Conservation (phyloP, 2,797 vertebrate genomes). For the Enteromius viviparus region DNA sequence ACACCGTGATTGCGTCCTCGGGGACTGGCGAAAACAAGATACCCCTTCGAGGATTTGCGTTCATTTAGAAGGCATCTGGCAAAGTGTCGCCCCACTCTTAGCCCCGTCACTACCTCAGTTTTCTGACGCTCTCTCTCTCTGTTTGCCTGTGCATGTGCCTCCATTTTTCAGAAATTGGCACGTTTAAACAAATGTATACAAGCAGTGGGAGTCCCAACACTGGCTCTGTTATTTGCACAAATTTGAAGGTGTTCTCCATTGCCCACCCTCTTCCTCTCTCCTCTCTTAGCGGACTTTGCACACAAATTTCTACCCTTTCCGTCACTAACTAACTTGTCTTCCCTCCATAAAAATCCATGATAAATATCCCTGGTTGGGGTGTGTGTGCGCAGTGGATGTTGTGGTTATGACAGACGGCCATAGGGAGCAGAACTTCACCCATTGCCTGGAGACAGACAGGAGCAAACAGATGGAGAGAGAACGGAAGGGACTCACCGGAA, state of each 20-base stretch:
- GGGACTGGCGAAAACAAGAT: conserved; percentile 80
- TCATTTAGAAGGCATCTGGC: conserved; percentile 96
- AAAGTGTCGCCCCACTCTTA: conserved; percentile 64
- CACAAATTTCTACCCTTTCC: conserved; percentile 21
- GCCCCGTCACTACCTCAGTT: conserved; percentile 36
- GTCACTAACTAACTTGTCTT: conserved; percentile 17
- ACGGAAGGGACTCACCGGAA: conserved; percentile 19
- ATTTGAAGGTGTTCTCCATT: conserved; percentile 30
- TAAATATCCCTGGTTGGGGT: conserved; percentile 32
- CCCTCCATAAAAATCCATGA: conserved; percentile 19
- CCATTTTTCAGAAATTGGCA: conserved; percentile 92
- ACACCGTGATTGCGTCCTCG: conserved; percentile 91
- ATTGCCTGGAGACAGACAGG: conserved; percentile 69
- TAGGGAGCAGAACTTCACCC: conserved; percentile 54
- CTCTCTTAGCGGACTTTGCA: conserved; percentile 7
- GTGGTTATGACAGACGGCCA: conserved; percentile 27
- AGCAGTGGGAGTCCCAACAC: conserved; percentile 54
- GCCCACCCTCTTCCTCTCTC: neutral
- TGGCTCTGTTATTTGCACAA: conserved; percentile 50
- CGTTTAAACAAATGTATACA: conserved; percentile 91
- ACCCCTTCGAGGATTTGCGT: conserved; percentile 89
- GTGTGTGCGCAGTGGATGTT: conserved; percentile 35
- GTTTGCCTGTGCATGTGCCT: conserved; percentile 82
- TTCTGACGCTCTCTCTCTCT: conserved; percentile 48
- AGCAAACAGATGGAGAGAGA: conserved; percentile 66